Conservation (phyloP, 2,113 vertebrate genomes). For the Orientallactaga bullata region DNA sequence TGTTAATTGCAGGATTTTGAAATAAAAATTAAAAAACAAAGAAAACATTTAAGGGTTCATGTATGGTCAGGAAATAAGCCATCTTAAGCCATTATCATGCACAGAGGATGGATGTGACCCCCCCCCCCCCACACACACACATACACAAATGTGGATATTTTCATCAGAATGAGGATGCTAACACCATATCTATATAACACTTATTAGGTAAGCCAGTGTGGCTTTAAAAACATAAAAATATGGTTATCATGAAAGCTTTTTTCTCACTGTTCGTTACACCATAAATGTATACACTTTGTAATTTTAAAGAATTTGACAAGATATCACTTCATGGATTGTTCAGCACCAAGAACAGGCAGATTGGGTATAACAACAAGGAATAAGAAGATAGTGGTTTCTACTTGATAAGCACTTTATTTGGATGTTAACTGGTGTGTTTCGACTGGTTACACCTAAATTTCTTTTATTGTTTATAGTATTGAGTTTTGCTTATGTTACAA, state of each 20-base stretch:
- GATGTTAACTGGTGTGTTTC: not conserved
- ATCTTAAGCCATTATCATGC: not conserved
- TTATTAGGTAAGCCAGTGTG: not conserved
- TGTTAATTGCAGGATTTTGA: not conserved
- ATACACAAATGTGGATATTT: not conserved
- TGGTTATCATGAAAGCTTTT: not conserved
- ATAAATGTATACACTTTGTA: not conserved
- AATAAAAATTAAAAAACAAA: not conserved
- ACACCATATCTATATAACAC: not conserved
- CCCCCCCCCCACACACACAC: not conserved
- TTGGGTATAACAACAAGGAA: not conserved
- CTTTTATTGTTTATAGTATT: not conserved
- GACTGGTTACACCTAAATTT: not conserved
- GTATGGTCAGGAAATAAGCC: not conserved
- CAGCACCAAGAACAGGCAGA: not conserved
- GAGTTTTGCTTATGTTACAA: not conserved
- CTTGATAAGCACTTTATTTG: not conserved
- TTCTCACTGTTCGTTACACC: not conserved
- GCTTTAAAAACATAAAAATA: not conserved
- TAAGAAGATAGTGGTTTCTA: not conserved
- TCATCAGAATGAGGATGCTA: not conserved
- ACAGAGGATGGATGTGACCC: not conserved
- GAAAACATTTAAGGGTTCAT: not conserved
- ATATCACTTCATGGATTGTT: not conserved
- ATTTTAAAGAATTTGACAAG: not conserved